Conservation (phyloP, 2,113 vertebrate genomes). For the Nansenia antarctica region DNA sequence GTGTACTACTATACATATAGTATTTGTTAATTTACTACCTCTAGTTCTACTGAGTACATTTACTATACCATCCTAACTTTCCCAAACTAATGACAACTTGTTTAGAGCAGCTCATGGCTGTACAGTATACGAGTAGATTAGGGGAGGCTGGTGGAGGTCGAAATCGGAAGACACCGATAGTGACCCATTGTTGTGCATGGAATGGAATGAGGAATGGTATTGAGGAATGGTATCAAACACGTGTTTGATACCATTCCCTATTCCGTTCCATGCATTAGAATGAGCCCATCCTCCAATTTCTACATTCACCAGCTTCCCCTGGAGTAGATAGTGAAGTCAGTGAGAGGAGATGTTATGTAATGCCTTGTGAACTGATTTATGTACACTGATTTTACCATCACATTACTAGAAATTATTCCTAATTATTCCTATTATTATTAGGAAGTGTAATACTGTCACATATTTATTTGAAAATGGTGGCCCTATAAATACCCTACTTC, state of each 20-base stretch:
- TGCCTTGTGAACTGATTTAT: background rate
- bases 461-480: background rate
- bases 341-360: conserved; percentile 24
- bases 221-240: no score
- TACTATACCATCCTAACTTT: conserved; percentile 21
- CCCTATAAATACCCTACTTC: conserved; percentile 8
- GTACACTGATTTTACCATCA: background rate
- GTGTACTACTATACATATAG: conserved; percentile 37
- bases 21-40: conserved; percentile 72
- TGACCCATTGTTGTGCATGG: no score
- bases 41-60: conserved; percentile 39
- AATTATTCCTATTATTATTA: no score
- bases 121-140: background rate
- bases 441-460: background rate
- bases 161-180: no score
- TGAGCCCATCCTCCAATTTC: no score
- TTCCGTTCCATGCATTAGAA: no score
- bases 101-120: no score
- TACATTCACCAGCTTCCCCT: no score
- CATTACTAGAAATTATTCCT: conserved; percentile 12
- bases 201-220: no score
- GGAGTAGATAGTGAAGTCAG: no score
- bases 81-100: conserved; percentile 2
- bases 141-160: no score
- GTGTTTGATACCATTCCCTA: no score